Conservation (phyloP, 2,113 vertebrate genomes). For the Epinephelus fuscoguttatus region DNA sequence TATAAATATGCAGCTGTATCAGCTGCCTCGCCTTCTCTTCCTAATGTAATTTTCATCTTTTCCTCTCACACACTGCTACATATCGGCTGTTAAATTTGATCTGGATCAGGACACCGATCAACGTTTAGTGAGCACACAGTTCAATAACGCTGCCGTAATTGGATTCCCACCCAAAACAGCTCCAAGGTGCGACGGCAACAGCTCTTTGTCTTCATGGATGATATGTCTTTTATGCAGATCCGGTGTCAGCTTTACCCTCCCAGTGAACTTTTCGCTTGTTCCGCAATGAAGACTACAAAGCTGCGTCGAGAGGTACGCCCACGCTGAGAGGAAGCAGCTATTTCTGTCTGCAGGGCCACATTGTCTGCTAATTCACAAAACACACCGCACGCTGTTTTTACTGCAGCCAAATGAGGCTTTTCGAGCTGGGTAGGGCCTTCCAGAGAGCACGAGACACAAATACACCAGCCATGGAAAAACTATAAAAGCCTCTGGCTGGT, state of each 20-base stretch:
- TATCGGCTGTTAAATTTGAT: slow-evolving; percentile 11
- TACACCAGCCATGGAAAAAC: slow-evolving; percentile 20
- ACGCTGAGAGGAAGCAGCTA: slow-evolving; percentile 37
- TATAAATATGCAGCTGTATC: slow-evolving; percentile 17
- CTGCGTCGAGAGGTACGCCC: slow-evolving; percentile 10
- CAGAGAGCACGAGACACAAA: slow-evolving; percentile 7
- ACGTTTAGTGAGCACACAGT: slow-evolving; percentile 18
- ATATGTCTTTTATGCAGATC: slow-evolving; percentile 50
- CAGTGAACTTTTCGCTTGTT: slow-evolving; percentile 46
- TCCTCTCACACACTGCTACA: slow-evolving; percentile 8
- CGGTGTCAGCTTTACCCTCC: slow-evolving; percentile 55
- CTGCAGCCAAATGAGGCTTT: slow-evolving; percentile 36
- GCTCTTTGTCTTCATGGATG: slow-evolving; percentile 36
- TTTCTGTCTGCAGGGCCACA: slow-evolving; percentile 53
- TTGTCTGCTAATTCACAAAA: slow-evolving; percentile 55
- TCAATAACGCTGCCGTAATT: slow-evolving; percentile 21
- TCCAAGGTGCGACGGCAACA: slow-evolving; percentile 10
- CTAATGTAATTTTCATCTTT: slow-evolving; percentile 12
- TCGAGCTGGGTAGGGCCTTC: slow-evolving; percentile 4
- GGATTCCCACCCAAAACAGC: slow-evolving; percentile 24
- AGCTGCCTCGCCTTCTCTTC: slow-evolving; percentile 5
- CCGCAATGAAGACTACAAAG: slow-evolving; percentile 42
- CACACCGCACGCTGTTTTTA: slow-evolving; percentile 19
- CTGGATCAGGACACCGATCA: slow-evolving; percentile 23
- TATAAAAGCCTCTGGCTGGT: slow-evolving; percentile 20